Base-by-base conservation (phyloP, 1,140 invertebrate species). In the Formica exsecta region DNA sequence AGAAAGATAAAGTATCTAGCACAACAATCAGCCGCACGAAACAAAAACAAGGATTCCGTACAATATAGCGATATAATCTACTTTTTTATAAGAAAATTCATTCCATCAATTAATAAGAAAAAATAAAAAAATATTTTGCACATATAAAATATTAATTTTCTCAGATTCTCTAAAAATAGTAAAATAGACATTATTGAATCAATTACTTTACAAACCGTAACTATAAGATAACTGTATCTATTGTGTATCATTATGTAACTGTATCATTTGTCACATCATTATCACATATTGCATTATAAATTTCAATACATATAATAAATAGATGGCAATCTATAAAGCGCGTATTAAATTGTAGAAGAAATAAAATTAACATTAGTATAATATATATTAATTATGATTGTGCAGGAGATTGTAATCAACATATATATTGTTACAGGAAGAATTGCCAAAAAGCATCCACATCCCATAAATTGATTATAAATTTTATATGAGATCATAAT, bases 341-440 rank as follows among this genome's bases (percentile, higher is more conserved):
- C 59, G 36, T 8, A 41, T 62, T 44, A 25, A 59, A 74, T 59
- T 76, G 7, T 62, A 76, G n/a, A 4, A 32, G 22, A 44, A 44
- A 76, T 61, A 62, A 22, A 22, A 76, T 76, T 25, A 76, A 74
- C 32, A 36, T 19, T n/a, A 3, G 8, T n/a, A 36, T 75, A 32
- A 64, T 32, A 32, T 32, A 13, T 32, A 13, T 75, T 75, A 25
- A 25, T 41, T 29, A 36, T 41, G 1, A 41, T 57, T 73, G 2
- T 6, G 9, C 7, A 38, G 16, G 3, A 73, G 2, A 59, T 51
- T 19, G 38, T 38, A 57, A 59, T 59, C 25, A 66, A 51, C 5
- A 51, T 51, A 51, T 48, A 32, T 32, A 16, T 19, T 54, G 48
- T 73, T 36, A 73, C 32, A 16, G 4, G 0, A 73, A 36, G 51